Percentiles rank a stretch among this genome's conserved stretches.
Conservation (phyloP, 2,797 vertebrate species). For the Urophycis tenuis region DNA sequence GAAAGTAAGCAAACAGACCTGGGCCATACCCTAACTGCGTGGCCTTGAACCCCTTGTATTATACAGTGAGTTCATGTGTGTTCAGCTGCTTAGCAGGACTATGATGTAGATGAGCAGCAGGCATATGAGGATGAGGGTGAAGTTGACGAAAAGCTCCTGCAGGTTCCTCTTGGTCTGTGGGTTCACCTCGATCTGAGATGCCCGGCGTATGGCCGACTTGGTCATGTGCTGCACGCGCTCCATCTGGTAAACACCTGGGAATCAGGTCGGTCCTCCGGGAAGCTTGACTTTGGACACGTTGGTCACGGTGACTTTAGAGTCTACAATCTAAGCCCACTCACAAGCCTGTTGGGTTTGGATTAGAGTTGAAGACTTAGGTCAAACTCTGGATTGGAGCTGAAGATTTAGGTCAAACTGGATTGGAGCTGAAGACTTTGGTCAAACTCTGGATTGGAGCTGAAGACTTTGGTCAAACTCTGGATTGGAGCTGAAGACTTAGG, state of each 20-base stretch:
- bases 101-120: constrained; percentile 97
- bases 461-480: not conserved
- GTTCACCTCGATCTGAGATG: constrained; percentile 92
- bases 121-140: constrained; percentile 96
- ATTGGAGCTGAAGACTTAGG: too few species aligned
- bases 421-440: too few species aligned
- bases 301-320: too few species aligned
- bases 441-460: too few species aligned
- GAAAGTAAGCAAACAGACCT: not conserved
- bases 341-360: not conserved
- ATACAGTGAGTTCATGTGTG: not conserved
- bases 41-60: constrained; percentile 45
- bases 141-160: constrained; percentile 96
- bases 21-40: not conserved
- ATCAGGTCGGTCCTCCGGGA: too few species aligned
- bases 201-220: constrained; percentile 90
- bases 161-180: constrained; percentile 90
- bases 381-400: too few species aligned
- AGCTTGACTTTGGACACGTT: not conserved
- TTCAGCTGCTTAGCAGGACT: constrained; percentile 82
- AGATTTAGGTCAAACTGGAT: too few species aligned
- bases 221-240: constrained; percentile 96
- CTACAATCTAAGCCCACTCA: too few species aligned
- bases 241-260: constrained; percentile 60
- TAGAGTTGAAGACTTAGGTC: too few species aligned